Conservation (phyloP, 30 jellyfish, hydroid and myxozoan genomes). For the Sanderia malayensis region DNA sequence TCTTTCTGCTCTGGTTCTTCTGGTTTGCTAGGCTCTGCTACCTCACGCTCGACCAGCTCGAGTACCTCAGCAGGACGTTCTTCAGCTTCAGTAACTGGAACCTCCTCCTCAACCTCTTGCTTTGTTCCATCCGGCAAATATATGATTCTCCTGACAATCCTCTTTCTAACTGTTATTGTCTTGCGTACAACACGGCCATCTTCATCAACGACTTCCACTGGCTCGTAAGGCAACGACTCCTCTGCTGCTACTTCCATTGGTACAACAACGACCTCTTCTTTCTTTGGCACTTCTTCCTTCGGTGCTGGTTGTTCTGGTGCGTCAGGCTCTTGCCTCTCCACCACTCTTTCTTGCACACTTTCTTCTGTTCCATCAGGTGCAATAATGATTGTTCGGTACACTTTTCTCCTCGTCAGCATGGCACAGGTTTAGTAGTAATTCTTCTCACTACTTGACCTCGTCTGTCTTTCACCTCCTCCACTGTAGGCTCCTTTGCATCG, state of each 20-base stretch:
- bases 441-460: constrained; percentile 4
- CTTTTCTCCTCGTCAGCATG: constrained; percentile 8
- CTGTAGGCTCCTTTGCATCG: constrained; percentile 4
- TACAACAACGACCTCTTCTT: not conserved
- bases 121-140: no score
- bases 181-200: no score
- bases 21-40: no score
- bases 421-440: constrained; percentile 9
- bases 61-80: no score
- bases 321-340: constrained; percentile 2
- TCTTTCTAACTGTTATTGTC: no score
- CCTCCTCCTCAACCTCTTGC: no score
- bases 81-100: no score
- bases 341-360: constrained; percentile 18
- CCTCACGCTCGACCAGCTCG: no score
- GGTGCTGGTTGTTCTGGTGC: constrained; percentile 1
- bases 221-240: no score
- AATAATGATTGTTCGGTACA: constrained; percentile 16
- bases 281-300: not conserved
- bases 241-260: constrained; percentile 10
- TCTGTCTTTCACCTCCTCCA: constrained; percentile 7
- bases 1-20: no score
- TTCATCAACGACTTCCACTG: no score
- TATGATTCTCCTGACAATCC: no score
- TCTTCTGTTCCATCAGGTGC: constrained; percentile 26